Conservation (phyloP, 37 sponge, comb jelly and placozoan species). For the Haliclona indistincta region DNA sequence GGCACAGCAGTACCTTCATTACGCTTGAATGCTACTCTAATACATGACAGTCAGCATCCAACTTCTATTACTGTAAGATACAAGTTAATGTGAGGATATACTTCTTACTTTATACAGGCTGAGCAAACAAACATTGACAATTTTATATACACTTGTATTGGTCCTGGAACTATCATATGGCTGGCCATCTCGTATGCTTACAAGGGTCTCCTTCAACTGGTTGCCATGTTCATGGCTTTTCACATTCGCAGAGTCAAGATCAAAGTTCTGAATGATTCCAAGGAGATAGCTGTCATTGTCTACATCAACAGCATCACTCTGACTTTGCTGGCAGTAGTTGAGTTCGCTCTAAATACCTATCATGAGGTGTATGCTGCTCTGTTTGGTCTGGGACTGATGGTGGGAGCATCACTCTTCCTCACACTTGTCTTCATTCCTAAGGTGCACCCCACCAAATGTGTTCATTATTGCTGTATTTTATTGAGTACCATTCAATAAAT, state of each 20-base stretch:
- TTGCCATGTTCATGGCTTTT: conserved; percentile 51
- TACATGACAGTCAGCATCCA: neutral
- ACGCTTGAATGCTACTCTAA: neutral
- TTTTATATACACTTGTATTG: too few relatives aligned
- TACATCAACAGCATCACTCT: conserved; percentile 40
- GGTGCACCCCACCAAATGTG: too few relatives aligned
- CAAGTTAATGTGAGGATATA: too few relatives aligned
- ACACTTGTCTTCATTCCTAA: conserved; percentile 51
- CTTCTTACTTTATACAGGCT: too few relatives aligned
- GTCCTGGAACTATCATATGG: too few relatives aligned
- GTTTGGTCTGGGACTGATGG: conserved; percentile 16
- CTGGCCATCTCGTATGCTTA: conserved; percentile 17
- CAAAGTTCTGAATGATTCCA: conserved; percentile 54
- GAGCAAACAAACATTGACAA: too few relatives aligned
- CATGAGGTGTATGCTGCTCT: conserved; percentile 39
- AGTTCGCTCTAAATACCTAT: conserved; percentile 9
- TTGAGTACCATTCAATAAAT: too few relatives aligned
- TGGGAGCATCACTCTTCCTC: conserved; percentile 36
- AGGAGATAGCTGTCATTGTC: conserved; percentile 45
- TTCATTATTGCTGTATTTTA: too few relatives aligned
- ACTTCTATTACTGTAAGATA: neutral
- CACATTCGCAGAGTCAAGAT: conserved; percentile 52
- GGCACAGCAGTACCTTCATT: neutral
- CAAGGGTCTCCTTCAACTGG: conserved; percentile 20
- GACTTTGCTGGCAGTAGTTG: conserved; percentile 17